Percentiles rank a stretch among this genome's conserved stretches.
phyloP scores from a whole-genome alignment of 2,113 vertebrate species.

The Centropus bengalensis region DNA sequence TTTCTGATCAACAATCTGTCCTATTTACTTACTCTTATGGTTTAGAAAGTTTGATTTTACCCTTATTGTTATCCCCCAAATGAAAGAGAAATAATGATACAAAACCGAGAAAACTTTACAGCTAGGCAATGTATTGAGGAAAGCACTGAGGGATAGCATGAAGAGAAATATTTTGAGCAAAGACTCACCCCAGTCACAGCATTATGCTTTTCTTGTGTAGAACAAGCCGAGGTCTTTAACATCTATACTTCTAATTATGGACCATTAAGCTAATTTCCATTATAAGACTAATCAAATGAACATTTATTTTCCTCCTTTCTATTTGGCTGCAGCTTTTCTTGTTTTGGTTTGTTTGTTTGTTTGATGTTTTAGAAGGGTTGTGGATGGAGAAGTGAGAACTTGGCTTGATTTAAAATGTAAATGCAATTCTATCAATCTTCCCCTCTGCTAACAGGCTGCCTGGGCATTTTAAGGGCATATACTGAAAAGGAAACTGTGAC shows the following conservation, averaged over 20 bases:
- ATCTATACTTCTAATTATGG: not conserved
- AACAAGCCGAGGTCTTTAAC: slow-evolving; percentile 6
- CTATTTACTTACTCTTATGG: not conserved
- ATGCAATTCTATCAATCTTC: slow-evolving; percentile 67
- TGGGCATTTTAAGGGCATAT: slow-evolving; percentile 70
- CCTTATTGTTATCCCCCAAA: not conserved
- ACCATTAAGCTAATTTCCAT: slow-evolving; percentile 43
- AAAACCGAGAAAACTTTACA: not conserved
- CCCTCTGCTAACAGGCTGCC: slow-evolving; percentile 16
- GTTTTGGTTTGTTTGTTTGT: slow-evolving; percentile 36
- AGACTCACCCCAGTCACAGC: not conserved
- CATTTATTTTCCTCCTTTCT: slow-evolving; percentile 34
- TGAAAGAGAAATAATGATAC: not conserved
- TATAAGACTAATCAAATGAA: slow-evolving; percentile 33
- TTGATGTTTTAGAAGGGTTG: slow-evolving; percentile 43
- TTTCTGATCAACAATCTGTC: not conserved
- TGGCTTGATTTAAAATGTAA: slow-evolving; percentile 67
- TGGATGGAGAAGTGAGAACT: slow-evolving; percentile 29
- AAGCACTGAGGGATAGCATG: not conserved
- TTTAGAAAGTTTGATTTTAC: not conserved
- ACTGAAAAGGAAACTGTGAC: slow-evolving; percentile 63
- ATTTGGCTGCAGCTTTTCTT: slow-evolving; percentile 16
- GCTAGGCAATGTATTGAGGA: slow-evolving; percentile 7
- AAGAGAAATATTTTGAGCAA: not conserved
- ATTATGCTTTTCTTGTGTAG: not conserved